phyloP scores from a whole-genome alignment of 1,140 invertebrate species.

The Drosophila rufa region DNA sequence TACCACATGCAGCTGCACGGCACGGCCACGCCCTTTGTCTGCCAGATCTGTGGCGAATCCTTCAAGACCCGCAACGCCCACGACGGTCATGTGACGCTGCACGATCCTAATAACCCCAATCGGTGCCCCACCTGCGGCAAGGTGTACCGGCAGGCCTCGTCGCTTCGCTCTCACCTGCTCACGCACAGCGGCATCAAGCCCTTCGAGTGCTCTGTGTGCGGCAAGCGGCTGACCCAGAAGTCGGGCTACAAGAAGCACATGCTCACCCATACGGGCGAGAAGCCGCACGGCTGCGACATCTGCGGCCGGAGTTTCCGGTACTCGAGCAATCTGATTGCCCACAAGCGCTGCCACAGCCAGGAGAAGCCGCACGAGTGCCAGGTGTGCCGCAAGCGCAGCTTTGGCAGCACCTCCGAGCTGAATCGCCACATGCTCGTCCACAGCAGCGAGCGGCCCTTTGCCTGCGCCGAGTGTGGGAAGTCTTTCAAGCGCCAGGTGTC shows the following conservation, averaged over 20 bases:
- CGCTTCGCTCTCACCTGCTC: slow-evolving; percentile 59
- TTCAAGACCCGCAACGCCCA: slow-evolving; percentile 75
- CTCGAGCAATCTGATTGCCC: slow-evolving; percentile 82
- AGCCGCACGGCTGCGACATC: slow-evolving; percentile 60
- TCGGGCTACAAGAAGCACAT: slow-evolving; percentile 77
- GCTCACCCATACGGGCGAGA: slow-evolving; percentile 74
- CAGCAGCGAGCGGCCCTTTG: slow-evolving; percentile 25
- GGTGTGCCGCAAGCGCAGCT: slow-evolving; percentile 88
- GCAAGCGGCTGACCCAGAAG: slow-evolving; percentile 73
- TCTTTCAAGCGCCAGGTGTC: slow-evolving; percentile 30
- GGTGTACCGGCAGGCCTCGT: slow-evolving; percentile 63
- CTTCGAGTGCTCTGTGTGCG: slow-evolving; percentile 62
- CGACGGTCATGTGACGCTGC: slow-evolving; percentile 67
- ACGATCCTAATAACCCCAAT: slow-evolving; percentile 66
- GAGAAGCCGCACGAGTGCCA: slow-evolving; percentile 86
- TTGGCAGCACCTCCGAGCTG: slow-evolving; percentile 34
- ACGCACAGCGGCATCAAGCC: slow-evolving; percentile 69
- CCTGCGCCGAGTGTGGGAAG: slow-evolving; percentile 22
- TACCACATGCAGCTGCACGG: slow-evolving; percentile 83
- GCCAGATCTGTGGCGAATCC: slow-evolving; percentile 57
- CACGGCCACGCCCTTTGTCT: slow-evolving; percentile 63
- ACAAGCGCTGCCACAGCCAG: slow-evolving; percentile 87
- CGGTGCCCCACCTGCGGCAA: slow-evolving; percentile 61
- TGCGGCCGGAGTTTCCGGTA: slow-evolving; percentile 62
- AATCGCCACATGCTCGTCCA: slow-evolving; percentile 59